phyloP scores from a whole-genome alignment of 2,797 vertebrate genomes.

The Smutsia temminckii region DNA sequence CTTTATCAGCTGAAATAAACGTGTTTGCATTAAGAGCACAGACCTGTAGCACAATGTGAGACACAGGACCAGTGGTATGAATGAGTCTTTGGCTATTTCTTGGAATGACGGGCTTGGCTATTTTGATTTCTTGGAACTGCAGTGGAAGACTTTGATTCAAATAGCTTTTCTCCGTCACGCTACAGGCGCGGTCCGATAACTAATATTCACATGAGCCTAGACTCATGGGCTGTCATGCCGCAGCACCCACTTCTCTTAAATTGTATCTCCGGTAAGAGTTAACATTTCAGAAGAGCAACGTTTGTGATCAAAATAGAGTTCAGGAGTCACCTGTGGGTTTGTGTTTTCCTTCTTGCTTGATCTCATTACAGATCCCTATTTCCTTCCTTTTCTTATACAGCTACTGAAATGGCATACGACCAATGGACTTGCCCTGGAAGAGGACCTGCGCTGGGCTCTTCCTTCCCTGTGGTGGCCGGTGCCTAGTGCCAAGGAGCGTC shows the following conservation, averaged over 20 bases:
- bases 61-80: background rate
- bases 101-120: background rate
- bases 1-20: background rate
- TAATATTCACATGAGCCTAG: background rate
- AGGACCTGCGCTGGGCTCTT: background rate
- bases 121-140: background rate
- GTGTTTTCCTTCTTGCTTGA: background rate
- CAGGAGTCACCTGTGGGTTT: background rate
- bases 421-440: background rate
- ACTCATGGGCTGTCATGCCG: background rate
- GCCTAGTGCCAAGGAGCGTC: background rate
- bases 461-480: background rate
- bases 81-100: background rate
- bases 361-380: background rate
- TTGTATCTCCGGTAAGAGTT: slow-evolving; percentile 30
- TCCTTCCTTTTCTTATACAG: background rate
- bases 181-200: background rate
- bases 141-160: background rate
- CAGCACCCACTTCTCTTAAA: background rate
- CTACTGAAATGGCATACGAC: background rate
- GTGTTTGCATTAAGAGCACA: background rate
- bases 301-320: slow-evolving; percentile 2
- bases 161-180: background rate
- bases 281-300: slow-evolving; percentile 36
- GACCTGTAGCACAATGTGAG: background rate